Evolutionary conservation across 2,113 vertebrate genomes (phyloP).

Genomic region (Eubucco bourcierii): DNA sequence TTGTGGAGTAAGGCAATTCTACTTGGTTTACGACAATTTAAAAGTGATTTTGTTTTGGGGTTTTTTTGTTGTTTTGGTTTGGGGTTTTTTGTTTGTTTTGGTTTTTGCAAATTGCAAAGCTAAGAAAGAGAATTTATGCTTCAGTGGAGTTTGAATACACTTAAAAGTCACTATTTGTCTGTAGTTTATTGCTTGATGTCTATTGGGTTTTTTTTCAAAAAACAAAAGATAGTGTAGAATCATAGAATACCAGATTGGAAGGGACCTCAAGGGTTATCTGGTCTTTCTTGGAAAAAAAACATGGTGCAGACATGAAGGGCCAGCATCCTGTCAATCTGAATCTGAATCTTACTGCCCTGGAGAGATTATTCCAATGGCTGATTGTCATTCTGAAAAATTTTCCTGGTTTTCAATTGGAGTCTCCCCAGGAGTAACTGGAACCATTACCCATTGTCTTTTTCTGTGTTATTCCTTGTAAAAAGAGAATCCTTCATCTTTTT

Average conservation of each 20-base stretch:
- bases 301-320: background rate
- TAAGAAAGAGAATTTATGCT: background rate
- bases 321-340: background rate
- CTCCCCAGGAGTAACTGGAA: background rate
- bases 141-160: background rate
- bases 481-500: background rate
- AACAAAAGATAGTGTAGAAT: background rate
- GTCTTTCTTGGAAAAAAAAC: background rate
- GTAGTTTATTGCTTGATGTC: background rate
- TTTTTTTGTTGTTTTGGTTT: no score
- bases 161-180: background rate
- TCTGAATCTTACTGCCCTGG: background rate
- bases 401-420: background rate
- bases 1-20: slow-evolving; percentile 3
- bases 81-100: no score
- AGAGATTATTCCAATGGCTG: background rate
- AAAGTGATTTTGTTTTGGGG: no score
- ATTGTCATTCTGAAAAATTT: background rate
- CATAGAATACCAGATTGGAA: background rate
- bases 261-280: background rate
- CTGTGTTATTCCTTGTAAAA: background rate
- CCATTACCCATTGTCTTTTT: background rate
- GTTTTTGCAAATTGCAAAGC: background rate
- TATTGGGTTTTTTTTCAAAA: background rate
- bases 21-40: background rate